Percentiles rank a stretch among this genome's conserved stretches.
phyloP scores from a whole-genome alignment of 2,113 vertebrate genomes.

The Arizona elegans region DNA sequence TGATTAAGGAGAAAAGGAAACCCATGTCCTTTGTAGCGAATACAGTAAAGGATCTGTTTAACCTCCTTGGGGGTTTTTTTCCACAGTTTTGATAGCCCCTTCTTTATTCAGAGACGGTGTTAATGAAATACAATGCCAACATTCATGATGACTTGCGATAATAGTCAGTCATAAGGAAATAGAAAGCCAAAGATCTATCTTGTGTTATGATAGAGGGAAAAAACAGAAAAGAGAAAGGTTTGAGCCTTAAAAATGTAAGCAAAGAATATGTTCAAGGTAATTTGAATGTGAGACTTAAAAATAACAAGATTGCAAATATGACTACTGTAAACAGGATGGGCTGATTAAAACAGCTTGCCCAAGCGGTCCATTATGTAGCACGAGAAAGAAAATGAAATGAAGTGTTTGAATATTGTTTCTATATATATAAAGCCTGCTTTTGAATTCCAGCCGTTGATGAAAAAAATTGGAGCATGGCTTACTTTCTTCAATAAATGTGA shows the following conservation, averaged over 20 bases:
- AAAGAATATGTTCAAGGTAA: not conserved
- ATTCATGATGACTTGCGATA: not conserved
- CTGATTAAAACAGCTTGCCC: not conserved
- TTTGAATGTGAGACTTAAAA: not conserved
- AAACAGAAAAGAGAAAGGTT: not conserved
- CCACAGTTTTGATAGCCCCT: not conserved
- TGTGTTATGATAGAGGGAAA: not conserved
- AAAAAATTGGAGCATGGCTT: not conserved
- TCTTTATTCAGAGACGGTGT: not conserved
- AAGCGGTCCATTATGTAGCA: not conserved
- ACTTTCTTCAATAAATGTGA: not conserved
- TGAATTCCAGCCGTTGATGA: not conserved
- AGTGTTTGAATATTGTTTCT: not conserved
- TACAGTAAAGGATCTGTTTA: not conserved
- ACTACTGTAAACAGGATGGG: not conserved
- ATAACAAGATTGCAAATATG: not conserved
- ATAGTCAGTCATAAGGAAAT: not conserved
- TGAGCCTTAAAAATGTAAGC: not conserved
- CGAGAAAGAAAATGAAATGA: not conserved
- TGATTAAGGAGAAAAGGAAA: not conserved
- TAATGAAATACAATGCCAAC: not conserved
- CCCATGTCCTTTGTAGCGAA: not conserved
- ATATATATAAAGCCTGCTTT: not conserved
- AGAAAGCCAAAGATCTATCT: not conserved
- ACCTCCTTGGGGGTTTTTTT: not conserved